phyloP scores from a whole-genome alignment of 2,797 vertebrate species.

The Sebastes diaconus region DNA sequence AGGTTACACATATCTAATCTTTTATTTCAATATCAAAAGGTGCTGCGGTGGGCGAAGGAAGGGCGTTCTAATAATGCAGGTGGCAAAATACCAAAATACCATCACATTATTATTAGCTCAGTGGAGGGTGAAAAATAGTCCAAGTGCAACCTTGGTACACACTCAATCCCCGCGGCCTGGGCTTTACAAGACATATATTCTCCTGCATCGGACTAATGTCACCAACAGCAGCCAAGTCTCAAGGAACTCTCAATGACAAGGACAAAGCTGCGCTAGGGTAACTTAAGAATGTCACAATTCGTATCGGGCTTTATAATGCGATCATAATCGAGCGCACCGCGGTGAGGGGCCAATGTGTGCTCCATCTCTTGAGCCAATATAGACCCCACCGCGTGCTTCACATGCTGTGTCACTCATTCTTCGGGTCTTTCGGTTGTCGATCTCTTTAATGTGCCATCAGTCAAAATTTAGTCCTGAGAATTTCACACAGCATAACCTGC shows the following conservation, averaged over 20 bases:
- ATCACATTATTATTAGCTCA: slow-evolving; percentile 79
- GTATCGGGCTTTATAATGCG: slow-evolving; percentile 19
- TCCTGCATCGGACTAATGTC: slow-evolving; percentile 60
- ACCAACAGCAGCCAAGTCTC: slow-evolving; percentile 67
- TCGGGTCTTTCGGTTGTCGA: slow-evolving; percentile 26
- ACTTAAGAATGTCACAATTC: slow-evolving; percentile 52
- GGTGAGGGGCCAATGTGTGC: not conserved
- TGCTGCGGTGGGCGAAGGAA: slow-evolving; percentile 42
- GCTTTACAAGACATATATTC: slow-evolving; percentile 73
- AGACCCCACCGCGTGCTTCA: slow-evolving; percentile 38
- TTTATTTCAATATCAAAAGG: slow-evolving; percentile 48
- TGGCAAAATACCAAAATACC: slow-evolving; percentile 78
- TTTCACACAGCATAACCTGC: slow-evolving; percentile 19
- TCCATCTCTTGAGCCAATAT: slow-evolving; percentile 15
- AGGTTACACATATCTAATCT: slow-evolving; percentile 14
- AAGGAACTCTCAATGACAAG: slow-evolving; percentile 77
- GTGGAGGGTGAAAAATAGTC: slow-evolving; percentile 66
- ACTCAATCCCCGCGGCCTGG: slow-evolving; percentile 56
- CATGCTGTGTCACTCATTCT: slow-evolving; percentile 48
- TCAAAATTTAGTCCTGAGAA: slow-evolving; percentile 36
- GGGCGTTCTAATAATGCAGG: slow-evolving; percentile 73
- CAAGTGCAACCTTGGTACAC: slow-evolving; percentile 75
- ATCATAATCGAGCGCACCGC: slow-evolving; percentile 15
- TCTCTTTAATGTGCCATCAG: slow-evolving; percentile 47
- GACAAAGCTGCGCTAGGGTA: slow-evolving; percentile 38